phyloP scores from a whole-genome alignment of 1,140 invertebrate species.

The Leptopilina boulardi region DNA sequence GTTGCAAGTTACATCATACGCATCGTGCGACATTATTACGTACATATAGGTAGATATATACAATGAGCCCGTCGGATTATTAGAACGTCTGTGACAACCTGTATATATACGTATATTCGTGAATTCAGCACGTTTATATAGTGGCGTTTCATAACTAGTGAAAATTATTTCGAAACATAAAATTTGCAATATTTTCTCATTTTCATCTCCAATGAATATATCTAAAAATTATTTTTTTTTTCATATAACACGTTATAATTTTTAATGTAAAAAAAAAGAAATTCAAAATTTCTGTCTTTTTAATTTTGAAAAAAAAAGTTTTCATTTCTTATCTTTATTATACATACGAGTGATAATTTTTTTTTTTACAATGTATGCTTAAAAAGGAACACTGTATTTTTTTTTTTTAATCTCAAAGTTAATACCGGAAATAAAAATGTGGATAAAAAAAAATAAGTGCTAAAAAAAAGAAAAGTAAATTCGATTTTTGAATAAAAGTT shows the following conservation, averaged over 20 bases:
- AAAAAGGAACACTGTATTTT: not conserved
- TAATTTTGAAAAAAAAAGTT: not conserved
- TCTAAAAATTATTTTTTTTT: too few species aligned
- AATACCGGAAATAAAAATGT: constrained; percentile 17
- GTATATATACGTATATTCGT: constrained; percentile 37
- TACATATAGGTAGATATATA: constrained; percentile 50
- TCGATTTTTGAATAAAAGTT: not conserved
- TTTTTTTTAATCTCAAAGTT: constrained; percentile 7
- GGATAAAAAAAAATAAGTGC: not conserved
- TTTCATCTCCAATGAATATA: constrained; percentile 10
- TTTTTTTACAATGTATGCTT: not conserved
- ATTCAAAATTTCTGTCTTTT: too few species aligned
- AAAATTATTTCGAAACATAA: constrained; percentile 8
- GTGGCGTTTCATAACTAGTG: constrained; percentile 55
- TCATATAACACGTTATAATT: too few species aligned
- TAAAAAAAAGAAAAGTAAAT: not conserved
- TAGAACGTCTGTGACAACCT: constrained; percentile 59
- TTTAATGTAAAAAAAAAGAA: too few species aligned
- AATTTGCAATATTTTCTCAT: not conserved
- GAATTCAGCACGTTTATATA: not conserved
- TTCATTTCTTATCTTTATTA: not conserved
- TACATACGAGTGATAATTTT: not conserved
- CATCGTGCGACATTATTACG: constrained; percentile 65
- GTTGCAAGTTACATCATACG: constrained; percentile 62
- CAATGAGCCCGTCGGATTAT: constrained; percentile 58